These are phyloP conservation scores for Pachymerium ferrugineum DNA, from an alignment of 2,888 invertebrate genomes.

Conservation along the genomic window DNA sequence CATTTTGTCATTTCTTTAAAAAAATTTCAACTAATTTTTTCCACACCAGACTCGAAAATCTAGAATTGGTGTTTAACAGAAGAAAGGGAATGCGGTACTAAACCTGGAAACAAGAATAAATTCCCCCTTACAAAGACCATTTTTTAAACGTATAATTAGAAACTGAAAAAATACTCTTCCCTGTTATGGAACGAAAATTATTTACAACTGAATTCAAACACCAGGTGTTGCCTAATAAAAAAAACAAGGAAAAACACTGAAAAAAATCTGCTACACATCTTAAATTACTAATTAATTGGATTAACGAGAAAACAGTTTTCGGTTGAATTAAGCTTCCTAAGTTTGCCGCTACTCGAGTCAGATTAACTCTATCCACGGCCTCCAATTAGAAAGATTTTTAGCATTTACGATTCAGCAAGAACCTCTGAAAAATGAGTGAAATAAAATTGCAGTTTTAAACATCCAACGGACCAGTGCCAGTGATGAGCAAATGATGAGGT, in stretches of 20 bases:
- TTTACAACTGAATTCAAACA: not conserved
- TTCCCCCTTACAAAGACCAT: not conserved
- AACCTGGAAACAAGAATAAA: slow-evolving; percentile 29
- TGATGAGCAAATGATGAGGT: slow-evolving; percentile 25
- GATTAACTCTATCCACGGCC: not conserved
- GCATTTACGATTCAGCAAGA: not conserved
- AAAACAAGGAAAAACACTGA: not conserved
- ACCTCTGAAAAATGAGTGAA: no score
- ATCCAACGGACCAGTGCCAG: not conserved
- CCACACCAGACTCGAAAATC: slow-evolving; percentile 16
- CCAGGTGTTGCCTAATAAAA: not conserved
- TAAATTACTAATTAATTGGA: slow-evolving; percentile 11
- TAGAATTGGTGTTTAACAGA: not conserved
- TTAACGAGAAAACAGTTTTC: not conserved
- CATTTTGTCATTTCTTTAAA: not conserved
- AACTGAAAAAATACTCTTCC: no score
- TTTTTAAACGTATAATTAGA: not conserved
- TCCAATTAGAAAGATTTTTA: not conserved
- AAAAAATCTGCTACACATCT: not conserved
- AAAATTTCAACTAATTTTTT: not conserved
- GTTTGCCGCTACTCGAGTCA: not conserved
- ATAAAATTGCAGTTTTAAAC: no score
- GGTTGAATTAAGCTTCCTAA: not conserved
- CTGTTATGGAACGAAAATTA: not conserved
- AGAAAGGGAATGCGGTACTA: slow-evolving; percentile 25